phyloP scores from a whole-genome alignment of 2,888 invertebrate genomes.

The Drosophila diplacantha region DNA sequence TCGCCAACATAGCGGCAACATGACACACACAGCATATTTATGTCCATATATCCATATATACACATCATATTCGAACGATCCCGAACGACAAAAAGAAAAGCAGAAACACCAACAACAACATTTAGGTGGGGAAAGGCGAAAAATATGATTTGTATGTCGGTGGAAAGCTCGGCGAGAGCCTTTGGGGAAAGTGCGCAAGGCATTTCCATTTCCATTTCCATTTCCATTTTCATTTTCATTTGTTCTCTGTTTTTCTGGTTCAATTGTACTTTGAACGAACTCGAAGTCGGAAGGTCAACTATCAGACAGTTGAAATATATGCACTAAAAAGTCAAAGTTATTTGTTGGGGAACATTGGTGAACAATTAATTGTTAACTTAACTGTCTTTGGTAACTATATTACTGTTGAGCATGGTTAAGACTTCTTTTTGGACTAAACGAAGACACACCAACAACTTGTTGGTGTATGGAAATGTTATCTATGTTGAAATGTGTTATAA shows the following conservation, averaged over 20 bases:
- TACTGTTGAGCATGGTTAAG: background rate
- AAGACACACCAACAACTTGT: background rate
- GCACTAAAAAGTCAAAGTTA: background rate
- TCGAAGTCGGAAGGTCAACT: slow-evolving; percentile 3
- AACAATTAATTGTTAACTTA: background rate
- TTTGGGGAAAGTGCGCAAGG: slow-evolving; percentile 23
- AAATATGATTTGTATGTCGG: slow-evolving; percentile 33
- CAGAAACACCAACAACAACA: background rate
- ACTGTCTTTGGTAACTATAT: background rate
- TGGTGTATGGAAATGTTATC: background rate
- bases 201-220: slow-evolving; percentile 1
- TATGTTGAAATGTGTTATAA: too few species aligned
- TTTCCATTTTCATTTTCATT: background rate
- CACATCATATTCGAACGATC: slow-evolving; percentile 27
- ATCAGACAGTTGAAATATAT: background rate
- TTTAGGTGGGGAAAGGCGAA: background rate
- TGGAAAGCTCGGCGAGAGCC: slow-evolving; percentile 13
- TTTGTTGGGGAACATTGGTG: background rate
- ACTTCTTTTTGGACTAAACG: background rate
- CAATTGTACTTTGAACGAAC: slow-evolving; percentile 14
- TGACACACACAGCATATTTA: slow-evolving; percentile 37
- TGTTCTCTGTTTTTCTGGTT: background rate
- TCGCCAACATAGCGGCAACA: slow-evolving; percentile 28
- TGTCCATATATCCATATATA: slow-evolving; percentile 17
- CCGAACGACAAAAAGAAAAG: background rate